Evolutionary conservation across 2,888 invertebrate species (phyloP), one percentile per base, ranked within the genome.

Genomic region (Aleiodes alternator): DNA sequence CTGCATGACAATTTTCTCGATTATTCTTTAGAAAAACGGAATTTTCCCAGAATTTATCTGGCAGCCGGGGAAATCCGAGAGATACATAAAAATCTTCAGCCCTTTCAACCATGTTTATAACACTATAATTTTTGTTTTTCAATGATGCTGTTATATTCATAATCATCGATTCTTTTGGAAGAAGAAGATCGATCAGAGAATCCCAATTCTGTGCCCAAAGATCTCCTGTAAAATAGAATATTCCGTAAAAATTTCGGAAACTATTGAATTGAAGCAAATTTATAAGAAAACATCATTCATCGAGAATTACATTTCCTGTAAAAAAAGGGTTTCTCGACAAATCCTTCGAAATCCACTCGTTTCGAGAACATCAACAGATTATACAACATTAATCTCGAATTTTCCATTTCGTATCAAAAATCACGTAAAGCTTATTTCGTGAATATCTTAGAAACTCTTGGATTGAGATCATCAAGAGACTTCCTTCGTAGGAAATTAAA

Each of bases 191-290:
- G 0, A 91, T 85, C 9, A 94, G 84, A 0, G 92, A 85, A 38
- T 91, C 91, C 95, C 95, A 95, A 73, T 92, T 92, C 84, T 95
- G 94, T 0, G 93, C 92, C 95, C 95, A 95, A 87, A 95, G 91
- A 83, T 92, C 92, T 14, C 93, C 93, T 93, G 81, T 31, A 84
- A 80, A 50, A 57, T 8, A 14, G 43, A 72, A 70, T 16, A 72
- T 38, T 51, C 7, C 3, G 14, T 48, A n/a, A 9, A 64, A 61
- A 29, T 29, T 50, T 55, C 4, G 56, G 64, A 43, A 73, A 73
- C 69, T 8, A 7, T 43, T 12, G 23, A 59, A 73, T 43, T 73
- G 8, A 57, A 61, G 50, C 14, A 53, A 29, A 43, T 57, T 70
- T 23, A 55, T 51, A 51, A 64, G 77, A 61, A 11, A 4, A 38